Conservation (phyloP, 2,113 vertebrate genomes). For the Crotalus viridis region DNA sequence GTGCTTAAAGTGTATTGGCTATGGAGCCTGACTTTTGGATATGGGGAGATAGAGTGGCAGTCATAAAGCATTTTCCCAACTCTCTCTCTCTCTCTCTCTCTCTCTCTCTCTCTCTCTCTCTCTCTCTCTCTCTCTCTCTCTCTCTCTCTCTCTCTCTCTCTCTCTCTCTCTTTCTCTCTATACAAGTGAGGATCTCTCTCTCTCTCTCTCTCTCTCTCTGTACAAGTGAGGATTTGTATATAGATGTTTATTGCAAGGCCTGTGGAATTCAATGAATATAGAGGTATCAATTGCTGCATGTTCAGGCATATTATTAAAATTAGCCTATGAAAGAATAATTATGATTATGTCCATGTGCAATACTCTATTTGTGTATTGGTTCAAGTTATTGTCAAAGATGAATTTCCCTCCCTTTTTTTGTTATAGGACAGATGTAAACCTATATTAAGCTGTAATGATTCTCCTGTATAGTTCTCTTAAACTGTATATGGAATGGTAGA, state of each 20-base stretch:
- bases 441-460: conserved; percentile 78
- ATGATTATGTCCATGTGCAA: conserved; percentile 90
- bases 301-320: conserved; percentile 80
- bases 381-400: conserved; percentile 73
- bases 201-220: conserved; percentile 79
- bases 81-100: conserved; percentile 70
- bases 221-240: conserved; percentile 83
- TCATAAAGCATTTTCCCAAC: conserved; percentile 73
- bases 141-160: conserved; percentile 78
- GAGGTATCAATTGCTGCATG: conserved; percentile 87
- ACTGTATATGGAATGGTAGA: conserved; percentile 67
- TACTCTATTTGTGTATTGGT: conserved; percentile 83
- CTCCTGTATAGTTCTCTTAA: conserved; percentile 72
- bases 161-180: too few species aligned
- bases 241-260: conserved; percentile 87
- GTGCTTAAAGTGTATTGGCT: not conserved
- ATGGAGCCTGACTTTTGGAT: not conserved
- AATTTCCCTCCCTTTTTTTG: conserved; percentile 62
- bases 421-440: conserved; percentile 72
- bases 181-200: not conserved
- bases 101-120: conserved; percentile 58
- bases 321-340: conserved; percentile 85
- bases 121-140: conserved; percentile 53
- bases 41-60: conserved; percentile 70
- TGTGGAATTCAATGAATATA: conserved; percentile 84